Evolutionary conservation across 1,140 invertebrate genomes (phyloP).

Genomic region (Pemphigus obesinymphae): DNA sequence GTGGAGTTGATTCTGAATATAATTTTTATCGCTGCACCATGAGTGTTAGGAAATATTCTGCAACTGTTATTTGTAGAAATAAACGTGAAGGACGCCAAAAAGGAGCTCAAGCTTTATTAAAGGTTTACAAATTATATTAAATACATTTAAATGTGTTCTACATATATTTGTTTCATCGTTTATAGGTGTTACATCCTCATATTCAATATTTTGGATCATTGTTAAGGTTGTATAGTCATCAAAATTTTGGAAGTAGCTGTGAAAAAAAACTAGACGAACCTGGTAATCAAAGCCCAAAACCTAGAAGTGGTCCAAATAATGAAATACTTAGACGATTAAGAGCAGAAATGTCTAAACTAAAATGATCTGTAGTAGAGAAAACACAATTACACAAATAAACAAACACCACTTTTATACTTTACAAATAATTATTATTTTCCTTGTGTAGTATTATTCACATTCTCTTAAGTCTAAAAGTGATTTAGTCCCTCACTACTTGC

Average conservation of each 20-base stretch:
- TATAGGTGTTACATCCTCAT: conserved; percentile 74
- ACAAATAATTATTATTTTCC: no score
- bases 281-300: conserved; percentile 79
- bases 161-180: background rate
- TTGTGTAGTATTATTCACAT: no score
- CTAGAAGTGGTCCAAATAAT: conserved; percentile 85
- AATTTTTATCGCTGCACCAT: conserved; percentile 92
- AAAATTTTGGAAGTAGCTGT: conserved; percentile 84
- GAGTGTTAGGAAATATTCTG: conserved; percentile 85
- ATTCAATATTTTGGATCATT: conserved; percentile 90
- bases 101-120: conserved; percentile 87
- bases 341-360: conserved; percentile 65
- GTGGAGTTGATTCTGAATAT: conserved; percentile 67
- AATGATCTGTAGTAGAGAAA: background rate
- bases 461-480: no score
- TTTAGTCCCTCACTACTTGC: no score
- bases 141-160: background rate
- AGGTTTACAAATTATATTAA: conserved; percentile 53
- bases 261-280: conserved; percentile 92
- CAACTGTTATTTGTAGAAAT: conserved; percentile 82
- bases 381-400: no score
- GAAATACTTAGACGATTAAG: conserved; percentile 86
- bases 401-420: no score
- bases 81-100: conserved; percentile 94
- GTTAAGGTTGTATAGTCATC: conserved; percentile 83